These are phyloP conservation scores for Emmelina monodactyla DNA, from an alignment of 2,888 invertebrate genomes.

Conservation along the genomic window DNA sequence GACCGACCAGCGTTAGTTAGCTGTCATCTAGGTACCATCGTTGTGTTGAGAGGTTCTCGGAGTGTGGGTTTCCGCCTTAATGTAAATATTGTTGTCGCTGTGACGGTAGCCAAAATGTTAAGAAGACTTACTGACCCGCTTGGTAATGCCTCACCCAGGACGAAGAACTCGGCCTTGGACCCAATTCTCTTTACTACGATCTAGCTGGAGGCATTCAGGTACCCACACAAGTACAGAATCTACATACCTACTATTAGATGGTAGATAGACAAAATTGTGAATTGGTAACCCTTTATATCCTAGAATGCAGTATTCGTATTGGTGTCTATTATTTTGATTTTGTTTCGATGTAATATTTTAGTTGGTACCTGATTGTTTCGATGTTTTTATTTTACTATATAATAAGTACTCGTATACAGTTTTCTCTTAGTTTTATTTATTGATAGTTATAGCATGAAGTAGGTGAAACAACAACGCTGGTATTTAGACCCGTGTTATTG, in stretches of 20 bases:
- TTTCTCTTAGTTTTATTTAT: neutral
- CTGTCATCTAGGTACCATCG: neutral
- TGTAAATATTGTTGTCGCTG: constrained; percentile 3
- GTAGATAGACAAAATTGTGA: too few species aligned
- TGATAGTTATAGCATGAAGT: neutral
- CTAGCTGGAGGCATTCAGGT: constrained; percentile 66
- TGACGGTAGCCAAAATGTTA: constrained; percentile 41
- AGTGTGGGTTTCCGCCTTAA: neutral
- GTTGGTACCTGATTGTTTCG: constrained; percentile 53
- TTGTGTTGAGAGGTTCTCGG: neutral
- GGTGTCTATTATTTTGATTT: constrained; percentile 1
- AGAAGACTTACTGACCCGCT: constrained; percentile 60
- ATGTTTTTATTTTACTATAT: constrained; percentile 15
- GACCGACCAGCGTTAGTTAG: too few species aligned
- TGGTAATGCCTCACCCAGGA: constrained; percentile 61
- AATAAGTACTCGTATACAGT: neutral
- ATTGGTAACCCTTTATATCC: too few species aligned
- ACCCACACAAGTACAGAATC: constrained; percentile 22
- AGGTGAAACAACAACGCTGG: too few species aligned
- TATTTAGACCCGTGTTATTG: too few species aligned
- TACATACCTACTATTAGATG: too few species aligned
- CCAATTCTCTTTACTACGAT: constrained; percentile 65
- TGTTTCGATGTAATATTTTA: constrained; percentile 16
- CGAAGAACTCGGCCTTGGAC: constrained; percentile 61
- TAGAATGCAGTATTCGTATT: too few species aligned